Conservation (phyloP, 2,888 invertebrate genomes). For the Iselma pallidipennis region DNA sequence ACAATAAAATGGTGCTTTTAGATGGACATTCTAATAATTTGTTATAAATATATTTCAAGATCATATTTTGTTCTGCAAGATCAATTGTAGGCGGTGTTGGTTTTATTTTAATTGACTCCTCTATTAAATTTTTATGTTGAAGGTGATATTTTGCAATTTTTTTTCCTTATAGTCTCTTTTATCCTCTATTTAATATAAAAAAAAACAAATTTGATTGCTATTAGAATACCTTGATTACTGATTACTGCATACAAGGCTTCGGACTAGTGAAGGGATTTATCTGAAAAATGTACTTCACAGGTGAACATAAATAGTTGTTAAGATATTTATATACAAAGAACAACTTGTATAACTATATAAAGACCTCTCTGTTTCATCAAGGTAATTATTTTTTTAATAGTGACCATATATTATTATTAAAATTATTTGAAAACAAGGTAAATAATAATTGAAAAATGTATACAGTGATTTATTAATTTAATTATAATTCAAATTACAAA, state of each 20-base stretch:
- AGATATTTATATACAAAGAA: conserved; percentile 16
- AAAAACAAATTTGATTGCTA: neutral
- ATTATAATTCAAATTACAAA: neutral
- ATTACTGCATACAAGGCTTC: conserved; percentile 32
- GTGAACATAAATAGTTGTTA: conserved; percentile 21
- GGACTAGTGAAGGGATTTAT: conserved; percentile 32
- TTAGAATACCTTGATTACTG: conserved; percentile 26
- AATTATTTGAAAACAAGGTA: conserved; percentile 28
- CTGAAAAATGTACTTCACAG: conserved; percentile 33
- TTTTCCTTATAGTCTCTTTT: no score
- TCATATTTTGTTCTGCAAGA: no score
- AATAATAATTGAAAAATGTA: conserved; percentile 20
- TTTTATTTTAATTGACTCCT: no score
- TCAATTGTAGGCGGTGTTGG: no score
- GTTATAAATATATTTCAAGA: no score
- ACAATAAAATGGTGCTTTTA: no score
- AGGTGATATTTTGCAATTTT: no score
- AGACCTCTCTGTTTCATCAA: conserved; percentile 43
- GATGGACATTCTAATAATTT: no score
- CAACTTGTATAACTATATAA: conserved; percentile 36
- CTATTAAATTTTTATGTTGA: no score
- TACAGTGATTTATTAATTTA: conserved; percentile 4
- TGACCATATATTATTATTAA: conserved; percentile 33
- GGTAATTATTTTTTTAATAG: conserved; percentile 43
- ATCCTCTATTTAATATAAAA: no score